Evolutionary conservation across 2,888 invertebrate species (phyloP), one percentile per base, ranked within the genome.

Genomic region (Synergus gifuensis): DNA sequence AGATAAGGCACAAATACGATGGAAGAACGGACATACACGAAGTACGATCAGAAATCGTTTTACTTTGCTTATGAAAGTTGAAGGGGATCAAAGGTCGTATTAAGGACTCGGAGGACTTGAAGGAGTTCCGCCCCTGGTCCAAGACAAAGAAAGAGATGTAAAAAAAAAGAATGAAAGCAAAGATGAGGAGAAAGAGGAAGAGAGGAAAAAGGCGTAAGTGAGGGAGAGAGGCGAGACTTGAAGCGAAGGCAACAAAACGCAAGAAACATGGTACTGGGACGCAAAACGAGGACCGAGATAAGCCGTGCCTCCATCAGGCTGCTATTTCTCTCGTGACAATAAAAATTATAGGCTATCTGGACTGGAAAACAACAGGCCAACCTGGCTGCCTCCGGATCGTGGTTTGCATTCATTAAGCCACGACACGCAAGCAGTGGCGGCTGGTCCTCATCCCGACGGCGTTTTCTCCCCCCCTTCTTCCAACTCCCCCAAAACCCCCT

Each of bases 281-380:
- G 88, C 87, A 90, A 90, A 91, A 91, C 87, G 88, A 91, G 89
- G 87, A 90, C 86, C 87, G 86, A 90, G 91, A 91, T 90, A 91
- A 91, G 90, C 89, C 86, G 88, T 88, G 89, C 89, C 91, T 93
- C 93, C 93, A 93, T 93, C 93, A 93, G 92, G 92, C 93, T 93
- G 93, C 93, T 93, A 93, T 93, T 93, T 92, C 93, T 93, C 92
- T 93, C 93, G 93, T 94, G 94, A 94, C 94, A 94, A 94, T 94
- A 94, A 94, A 94, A 94, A 94, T 94, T 94, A 94, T 94, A 93
- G 94, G 93, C 93, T 93, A 93, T 93, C 93, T 93, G 93, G 93
- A 93, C 93, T 93, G 93, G 93, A 94, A 93, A 94, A 94, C 94
- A 94, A 94, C 94, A 93, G 93, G 93, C 93, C 93, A 91, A 90